phyloP scores from a whole-genome alignment of 2,888 invertebrate genomes.

The Oxycera nigricornis region DNA sequence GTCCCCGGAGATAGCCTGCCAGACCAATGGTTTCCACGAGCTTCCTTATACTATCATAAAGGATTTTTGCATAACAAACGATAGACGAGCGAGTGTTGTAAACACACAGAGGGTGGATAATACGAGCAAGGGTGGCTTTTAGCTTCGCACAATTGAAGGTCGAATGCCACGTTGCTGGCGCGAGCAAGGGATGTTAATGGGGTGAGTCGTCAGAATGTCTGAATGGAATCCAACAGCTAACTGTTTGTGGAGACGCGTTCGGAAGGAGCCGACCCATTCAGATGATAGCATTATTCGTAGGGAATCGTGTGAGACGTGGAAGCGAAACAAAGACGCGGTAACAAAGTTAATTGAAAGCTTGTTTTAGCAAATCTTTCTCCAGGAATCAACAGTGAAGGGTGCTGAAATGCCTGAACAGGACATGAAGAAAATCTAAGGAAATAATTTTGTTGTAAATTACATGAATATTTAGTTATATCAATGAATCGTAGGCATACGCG shows the following conservation, averaged over 20 bases:
- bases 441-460: too few species aligned
- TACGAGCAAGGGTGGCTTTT: not conserved
- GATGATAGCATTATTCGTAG: not conserved
- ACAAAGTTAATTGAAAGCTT: too few species aligned
- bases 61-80: not conserved
- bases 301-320: too few species aligned
- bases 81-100: not conserved
- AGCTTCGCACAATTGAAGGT: conserved; percentile 15
- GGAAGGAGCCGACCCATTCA: not conserved
- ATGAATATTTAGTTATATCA: too few species aligned
- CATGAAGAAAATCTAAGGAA: too few species aligned
- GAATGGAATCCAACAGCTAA: conserved; percentile 11
- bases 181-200: not conserved
- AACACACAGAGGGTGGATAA: not conserved
- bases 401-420: too few species aligned
- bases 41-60: not conserved
- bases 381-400: too few species aligned
- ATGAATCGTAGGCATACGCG: too few species aligned
- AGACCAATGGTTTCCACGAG: not conserved
- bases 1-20: not conserved
- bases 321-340: too few species aligned
- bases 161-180: not conserved
- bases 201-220: conserved; percentile 28
- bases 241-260: not conserved
- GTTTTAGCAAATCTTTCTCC: too few species aligned